These are phyloP conservation scores for Sphyrna mokarran DNA, from an alignment of 2,113 vertebrate species.

Conservation along the genomic window DNA sequence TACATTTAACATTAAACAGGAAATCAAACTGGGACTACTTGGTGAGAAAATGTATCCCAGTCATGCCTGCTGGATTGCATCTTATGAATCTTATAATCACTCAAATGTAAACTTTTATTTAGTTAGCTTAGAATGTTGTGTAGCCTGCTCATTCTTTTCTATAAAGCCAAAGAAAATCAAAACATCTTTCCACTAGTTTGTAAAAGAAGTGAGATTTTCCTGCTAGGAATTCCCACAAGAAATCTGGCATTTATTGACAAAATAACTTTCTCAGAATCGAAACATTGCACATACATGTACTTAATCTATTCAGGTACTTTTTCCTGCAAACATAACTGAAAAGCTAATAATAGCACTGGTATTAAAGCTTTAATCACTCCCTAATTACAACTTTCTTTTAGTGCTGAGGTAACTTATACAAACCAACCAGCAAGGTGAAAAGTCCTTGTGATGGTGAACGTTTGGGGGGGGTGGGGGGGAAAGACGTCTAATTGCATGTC, in stretches of 20 bases:
- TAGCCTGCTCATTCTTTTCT: background rate
- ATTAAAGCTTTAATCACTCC: background rate
- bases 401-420: background rate
- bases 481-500: background rate
- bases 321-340: constrained; percentile 10
- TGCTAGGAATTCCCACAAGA: background rate
- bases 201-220: background rate
- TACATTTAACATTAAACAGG: background rate
- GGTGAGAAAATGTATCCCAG: background rate
- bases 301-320: background rate
- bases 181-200: background rate
- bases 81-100: background rate
- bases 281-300: background rate
- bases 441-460: background rate
- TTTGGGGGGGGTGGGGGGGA: background rate
- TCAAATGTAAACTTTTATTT: background rate
- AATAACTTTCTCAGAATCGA: background rate
- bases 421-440: background rate
- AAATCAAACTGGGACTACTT: background rate
- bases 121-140: background rate
- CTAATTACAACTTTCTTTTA: constrained; percentile 12
- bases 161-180: background rate
- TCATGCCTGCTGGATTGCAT: background rate
- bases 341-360: background rate
- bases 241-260: background rate